Evolutionary conservation across 2,888 invertebrate genomes (phyloP), one percentile per base, ranked within the genome.

Genomic region (Scrobipalpa costella): DNA sequence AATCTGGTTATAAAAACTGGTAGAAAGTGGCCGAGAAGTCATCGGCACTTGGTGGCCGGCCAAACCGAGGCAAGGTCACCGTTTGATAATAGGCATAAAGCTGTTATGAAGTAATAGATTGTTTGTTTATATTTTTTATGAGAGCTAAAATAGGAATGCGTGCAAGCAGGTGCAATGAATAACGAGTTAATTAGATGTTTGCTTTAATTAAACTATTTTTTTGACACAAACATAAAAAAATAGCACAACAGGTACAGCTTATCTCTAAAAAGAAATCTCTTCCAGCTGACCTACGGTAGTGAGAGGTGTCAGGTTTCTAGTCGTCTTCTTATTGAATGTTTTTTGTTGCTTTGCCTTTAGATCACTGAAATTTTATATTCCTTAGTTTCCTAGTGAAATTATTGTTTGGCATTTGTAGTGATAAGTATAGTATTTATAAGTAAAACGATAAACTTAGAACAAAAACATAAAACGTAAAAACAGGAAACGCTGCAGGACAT

Each of bases 1-100:
- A 57, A 66, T 55, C 33, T 67, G 72, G 74, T 73, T 72, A 83
- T 79, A 87, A 86, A 86, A 85, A 84, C 79, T 73, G 72, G 75
- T 86, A 87, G 88, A 88, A 89, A 89, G 89, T 80, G 81, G 78
- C 80, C 77, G 82, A 81, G 86, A 75, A 85, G 87, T 90, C 88
- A 88, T 85, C 86, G 87, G 82, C 88, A 85, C 81, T 88, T 84
- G 87, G 83, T 84, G 78, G 71, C 78, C 82, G 80, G 86, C 85
- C 90, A 88, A 88, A 81, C 80, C 82, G 87, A 79, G 83, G 81
- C 90, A 90, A 90, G 90, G 90, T 90, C 89, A 80, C 79, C 80
- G 79, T 85, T 85, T 84, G 85, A 86, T 88, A 88, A 88, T 84
- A 84, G 82, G 74, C 77, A 79, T 81, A 78, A 80, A 72, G 71